A percentile compares a stretch with the other conserved stretches of the same genome.
phyloP scores from a whole-genome alignment of 2,888 invertebrate species.

The Phortica okadai region DNA sequence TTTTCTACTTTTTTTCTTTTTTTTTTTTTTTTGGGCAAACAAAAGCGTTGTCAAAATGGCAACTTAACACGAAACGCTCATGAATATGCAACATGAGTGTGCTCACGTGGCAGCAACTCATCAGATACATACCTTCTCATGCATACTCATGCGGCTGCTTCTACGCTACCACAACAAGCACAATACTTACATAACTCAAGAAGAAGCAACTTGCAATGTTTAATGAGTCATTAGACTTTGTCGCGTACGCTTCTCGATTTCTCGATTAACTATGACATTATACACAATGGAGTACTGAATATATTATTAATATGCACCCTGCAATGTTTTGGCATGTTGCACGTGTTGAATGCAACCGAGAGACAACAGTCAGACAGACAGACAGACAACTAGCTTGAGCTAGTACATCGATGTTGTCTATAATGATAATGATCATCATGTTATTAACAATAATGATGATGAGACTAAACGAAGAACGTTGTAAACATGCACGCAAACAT shows the following conservation, averaged over 20 bases:
- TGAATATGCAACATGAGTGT: constrained; percentile 60
- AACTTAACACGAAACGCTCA: constrained; percentile 65
- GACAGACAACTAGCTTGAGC: background rate
- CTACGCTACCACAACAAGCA: background rate
- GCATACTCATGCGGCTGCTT: no score
- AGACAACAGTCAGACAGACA: background rate
- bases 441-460: background rate
- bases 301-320: background rate
- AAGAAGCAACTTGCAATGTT: constrained; percentile 44
- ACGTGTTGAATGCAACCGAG: background rate
- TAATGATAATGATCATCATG: background rate
- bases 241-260: background rate
- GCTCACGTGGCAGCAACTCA: background rate
- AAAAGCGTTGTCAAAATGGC: constrained; percentile 60
- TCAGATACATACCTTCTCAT: no score
- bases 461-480: constrained; percentile 29
- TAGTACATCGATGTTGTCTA: background rate
- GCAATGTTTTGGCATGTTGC: constrained; percentile 19
- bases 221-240: constrained; percentile 63
- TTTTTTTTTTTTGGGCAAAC: constrained; percentile 50
- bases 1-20: background rate
- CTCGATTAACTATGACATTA: background rate
- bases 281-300: background rate
- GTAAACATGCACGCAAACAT: constrained; percentile 27
- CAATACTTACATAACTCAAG: background rate